These are phyloP conservation scores for Musca domestica DNA, from an alignment of 1,140 invertebrate species.

Conservation along the genomic window DNA sequence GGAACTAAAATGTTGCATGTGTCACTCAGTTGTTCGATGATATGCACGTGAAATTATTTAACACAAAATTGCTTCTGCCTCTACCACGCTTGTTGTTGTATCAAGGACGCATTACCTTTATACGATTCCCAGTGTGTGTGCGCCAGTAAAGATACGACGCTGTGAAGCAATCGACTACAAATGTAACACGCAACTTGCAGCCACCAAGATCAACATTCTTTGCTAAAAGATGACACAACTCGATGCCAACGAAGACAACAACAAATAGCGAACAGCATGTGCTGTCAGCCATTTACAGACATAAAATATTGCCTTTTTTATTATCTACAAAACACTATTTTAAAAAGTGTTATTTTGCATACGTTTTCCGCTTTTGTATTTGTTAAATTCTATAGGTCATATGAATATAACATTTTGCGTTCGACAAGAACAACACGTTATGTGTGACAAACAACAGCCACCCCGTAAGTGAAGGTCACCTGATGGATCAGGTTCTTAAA, in stretches of 20 bases:
- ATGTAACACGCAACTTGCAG: conserved; percentile 20
- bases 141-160: not conserved
- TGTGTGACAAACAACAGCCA: conserved; percentile 15
- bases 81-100: too few species aligned
- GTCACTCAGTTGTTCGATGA: conserved; percentile 10
- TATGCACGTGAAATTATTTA: conserved; percentile 20
- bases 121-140: not conserved
- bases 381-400: too few species aligned
- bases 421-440: not conserved
- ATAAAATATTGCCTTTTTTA: conserved; percentile 17
- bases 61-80: not conserved
- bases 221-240: not conserved
- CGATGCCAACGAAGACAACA: not conserved
- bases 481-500: not conserved
- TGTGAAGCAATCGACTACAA: not conserved
- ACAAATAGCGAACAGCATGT: too few species aligned
- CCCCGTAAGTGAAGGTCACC: conserved; percentile 15
- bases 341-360: conserved; percentile 9
- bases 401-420: too few species aligned
- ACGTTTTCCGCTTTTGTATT: not conserved
- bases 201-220: not conserved
- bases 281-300: not conserved
- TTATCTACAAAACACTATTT: conserved; percentile 15
- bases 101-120: too few species aligned
- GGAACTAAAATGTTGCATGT: conserved; percentile 14